phyloP scores from a whole-genome alignment of 2,113 vertebrate genomes.

The Ovis canadensis region DNA sequence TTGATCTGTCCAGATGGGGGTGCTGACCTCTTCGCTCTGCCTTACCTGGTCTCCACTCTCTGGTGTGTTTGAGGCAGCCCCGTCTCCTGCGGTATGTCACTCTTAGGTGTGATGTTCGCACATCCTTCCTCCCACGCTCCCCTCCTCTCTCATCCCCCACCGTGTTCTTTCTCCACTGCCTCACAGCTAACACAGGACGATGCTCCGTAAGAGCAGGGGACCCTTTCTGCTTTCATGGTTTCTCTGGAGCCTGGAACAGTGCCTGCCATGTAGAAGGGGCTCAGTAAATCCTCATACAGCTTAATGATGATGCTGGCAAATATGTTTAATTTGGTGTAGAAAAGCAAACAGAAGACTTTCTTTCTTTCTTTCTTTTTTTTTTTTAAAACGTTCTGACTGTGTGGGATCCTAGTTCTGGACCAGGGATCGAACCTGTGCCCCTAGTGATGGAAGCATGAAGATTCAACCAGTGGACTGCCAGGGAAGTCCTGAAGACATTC shows the following conservation, averaged over 20 bases:
- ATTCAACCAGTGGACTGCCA: background rate
- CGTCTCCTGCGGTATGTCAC: background rate
- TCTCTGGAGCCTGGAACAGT: background rate
- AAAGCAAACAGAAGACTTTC: background rate
- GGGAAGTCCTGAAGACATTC: background rate
- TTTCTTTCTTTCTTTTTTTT: background rate
- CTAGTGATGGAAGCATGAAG: background rate
- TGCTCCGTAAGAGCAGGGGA: fast-evolving
- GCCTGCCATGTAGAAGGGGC: background rate
- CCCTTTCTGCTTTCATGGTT: background rate
- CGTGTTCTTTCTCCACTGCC: too few relatives aligned
- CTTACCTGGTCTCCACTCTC: background rate
- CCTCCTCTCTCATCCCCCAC: too few relatives aligned
- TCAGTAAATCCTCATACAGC: background rate
- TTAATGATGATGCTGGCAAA: background rate
- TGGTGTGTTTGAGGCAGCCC: background rate
- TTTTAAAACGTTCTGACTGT: background rate
- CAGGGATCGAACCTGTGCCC: background rate
- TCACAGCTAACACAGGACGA: background rate
- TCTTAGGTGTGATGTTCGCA: too few relatives aligned
- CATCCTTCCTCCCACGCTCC: background rate
- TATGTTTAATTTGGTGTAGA: background rate
- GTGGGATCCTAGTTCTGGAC: background rate
- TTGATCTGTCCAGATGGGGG: background rate
- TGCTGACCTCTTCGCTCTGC: fast-evolving